Conservation (phyloP, 2,888 invertebrate genomes). For the Melieria picta region DNA sequence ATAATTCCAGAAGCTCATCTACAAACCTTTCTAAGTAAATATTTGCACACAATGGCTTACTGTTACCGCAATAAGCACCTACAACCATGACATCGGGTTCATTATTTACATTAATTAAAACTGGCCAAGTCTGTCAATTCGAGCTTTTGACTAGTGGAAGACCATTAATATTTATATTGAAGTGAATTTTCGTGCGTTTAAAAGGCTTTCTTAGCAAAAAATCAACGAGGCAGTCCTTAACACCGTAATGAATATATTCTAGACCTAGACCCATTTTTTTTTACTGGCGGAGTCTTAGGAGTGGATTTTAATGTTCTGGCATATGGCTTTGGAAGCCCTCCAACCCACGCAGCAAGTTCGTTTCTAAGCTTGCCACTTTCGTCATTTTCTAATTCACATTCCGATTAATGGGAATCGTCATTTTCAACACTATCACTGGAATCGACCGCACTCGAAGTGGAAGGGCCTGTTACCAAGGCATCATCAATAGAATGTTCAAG, state of each 20-base stretch:
- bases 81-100: conserved; percentile 12
- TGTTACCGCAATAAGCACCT: conserved; percentile 21
- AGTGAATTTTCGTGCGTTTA: neutral
- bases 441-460: too few relatives aligned
- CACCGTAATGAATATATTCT: conserved; percentile 26
- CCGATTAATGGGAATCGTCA: too few relatives aligned
- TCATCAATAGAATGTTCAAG: too few relatives aligned
- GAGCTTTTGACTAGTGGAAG: conserved; percentile 28
- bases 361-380: too few relatives aligned
- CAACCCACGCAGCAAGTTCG: neutral
- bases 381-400: too few relatives aligned
- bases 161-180: conserved; percentile 21
- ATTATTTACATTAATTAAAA: conserved; percentile 30
- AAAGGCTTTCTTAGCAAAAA: conserved; percentile 20
- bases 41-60: conserved; percentile 17
- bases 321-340: conserved; percentile 14
- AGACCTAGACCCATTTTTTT: conserved; percentile 19
- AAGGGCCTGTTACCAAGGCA: too few relatives aligned
- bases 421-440: too few relatives aligned
- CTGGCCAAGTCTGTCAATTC: conserved; percentile 17
- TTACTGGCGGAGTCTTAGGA: conserved; percentile 11
- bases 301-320: conserved; percentile 23
- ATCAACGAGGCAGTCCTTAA: conserved; percentile 12
- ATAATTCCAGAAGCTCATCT: conserved; percentile 22
- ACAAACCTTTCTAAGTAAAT: conserved; percentile 27